Conservation (phyloP, 2,113 vertebrate species). For the Micronisus gabar region DNA sequence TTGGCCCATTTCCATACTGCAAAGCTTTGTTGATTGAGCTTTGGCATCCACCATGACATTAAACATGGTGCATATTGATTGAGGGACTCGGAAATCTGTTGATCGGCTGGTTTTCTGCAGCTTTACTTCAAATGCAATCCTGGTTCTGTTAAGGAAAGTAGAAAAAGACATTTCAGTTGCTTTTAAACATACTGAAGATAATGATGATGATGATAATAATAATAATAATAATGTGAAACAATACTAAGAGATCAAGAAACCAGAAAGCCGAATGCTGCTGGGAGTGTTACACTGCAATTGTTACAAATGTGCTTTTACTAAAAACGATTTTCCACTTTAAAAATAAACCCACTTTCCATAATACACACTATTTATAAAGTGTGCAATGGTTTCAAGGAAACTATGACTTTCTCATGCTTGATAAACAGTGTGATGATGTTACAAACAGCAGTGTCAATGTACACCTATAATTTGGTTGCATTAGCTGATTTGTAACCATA, state of each 20-base stretch:
- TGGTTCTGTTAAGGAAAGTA: slow-evolving; percentile 82
- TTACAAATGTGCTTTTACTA: neutral
- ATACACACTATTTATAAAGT: neutral
- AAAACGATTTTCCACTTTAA: neutral
- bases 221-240: slow-evolving; percentile 29
- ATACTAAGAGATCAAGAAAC: slow-evolving; percentile 32
- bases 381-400: neutral
- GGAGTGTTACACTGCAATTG: neutral
- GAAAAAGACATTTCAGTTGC: slow-evolving; percentile 52
- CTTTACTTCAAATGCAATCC: slow-evolving; percentile 94
- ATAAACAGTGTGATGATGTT: slow-evolving; percentile 45
- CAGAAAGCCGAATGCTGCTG: slow-evolving; percentile 20
- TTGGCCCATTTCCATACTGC: slow-evolving; percentile 97
- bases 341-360: neutral
- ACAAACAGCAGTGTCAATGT: neutral
- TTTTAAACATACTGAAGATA: neutral
- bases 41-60: slow-evolving; percentile 99
- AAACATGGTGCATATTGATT: slow-evolving; percentile 99
- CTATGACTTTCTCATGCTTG: slow-evolving; percentile 4
- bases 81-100: slow-evolving; percentile 97
- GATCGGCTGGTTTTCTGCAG: slow-evolving; percentile 96
- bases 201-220: too few species aligned
- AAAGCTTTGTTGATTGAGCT: slow-evolving; percentile 96
- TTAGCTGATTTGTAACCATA: neutral
- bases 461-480: slow-evolving; percentile 26